Evolutionary conservation across 2,113 vertebrate genomes (phyloP).

Genomic region (Lanius collurio): DNA sequence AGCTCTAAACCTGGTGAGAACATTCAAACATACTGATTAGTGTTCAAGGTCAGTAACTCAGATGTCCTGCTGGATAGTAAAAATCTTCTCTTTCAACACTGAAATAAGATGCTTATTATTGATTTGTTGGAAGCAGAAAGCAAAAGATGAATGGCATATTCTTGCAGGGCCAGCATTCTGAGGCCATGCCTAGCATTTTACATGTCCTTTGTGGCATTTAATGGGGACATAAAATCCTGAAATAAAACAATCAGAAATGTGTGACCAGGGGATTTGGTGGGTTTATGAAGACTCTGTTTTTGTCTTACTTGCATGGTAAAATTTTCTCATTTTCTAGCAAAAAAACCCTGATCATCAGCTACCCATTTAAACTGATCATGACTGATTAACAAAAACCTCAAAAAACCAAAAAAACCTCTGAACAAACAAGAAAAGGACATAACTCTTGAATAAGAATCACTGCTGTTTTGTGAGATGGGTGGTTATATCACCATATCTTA

Average conservation of each 20-base stretch:
- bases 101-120: slow-evolving; percentile 39
- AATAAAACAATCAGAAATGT: neutral
- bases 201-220: neutral
- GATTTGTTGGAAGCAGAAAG: slow-evolving; percentile 5
- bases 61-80: neutral
- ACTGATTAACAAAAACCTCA: neutral
- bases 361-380: neutral
- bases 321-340: neutral
- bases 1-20: neutral
- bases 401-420: neutral
- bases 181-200: neutral
- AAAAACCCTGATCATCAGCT: neutral
- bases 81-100: slow-evolving; percentile 23
- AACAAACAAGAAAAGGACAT: neutral
- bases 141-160: neutral
- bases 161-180: neutral
- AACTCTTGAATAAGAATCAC: neutral
- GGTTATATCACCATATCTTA: neutral
- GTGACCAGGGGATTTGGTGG: neutral
- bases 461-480: neutral
- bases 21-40: neutral
- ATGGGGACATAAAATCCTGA: neutral
- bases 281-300: neutral
- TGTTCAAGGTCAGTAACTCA: slow-evolving; percentile 49
- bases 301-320: neutral